A percentile compares a stretch with the other conserved stretches of the same genome.
phyloP scores from a whole-genome alignment of 2,113 vertebrate species.

The Ascaphus truei region DNA sequence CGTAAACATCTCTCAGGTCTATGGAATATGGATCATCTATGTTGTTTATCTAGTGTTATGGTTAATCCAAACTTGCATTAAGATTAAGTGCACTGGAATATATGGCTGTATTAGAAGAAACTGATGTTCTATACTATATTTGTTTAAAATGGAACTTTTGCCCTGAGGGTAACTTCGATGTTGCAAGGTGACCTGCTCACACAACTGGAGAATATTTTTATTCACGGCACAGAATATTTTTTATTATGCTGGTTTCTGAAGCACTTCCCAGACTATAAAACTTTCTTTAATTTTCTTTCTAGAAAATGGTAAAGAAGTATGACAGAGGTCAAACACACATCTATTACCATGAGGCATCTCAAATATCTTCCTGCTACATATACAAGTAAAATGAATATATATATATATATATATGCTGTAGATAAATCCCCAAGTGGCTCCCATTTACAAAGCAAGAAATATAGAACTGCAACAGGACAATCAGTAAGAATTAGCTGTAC shows the following conservation, averaged over 20 bases:
- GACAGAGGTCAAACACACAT: not conserved
- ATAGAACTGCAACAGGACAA: no score
- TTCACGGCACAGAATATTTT: not conserved
- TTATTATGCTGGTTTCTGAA: not conserved
- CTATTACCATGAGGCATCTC: not conserved
- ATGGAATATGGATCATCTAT: no score
- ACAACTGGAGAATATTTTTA: not conserved
- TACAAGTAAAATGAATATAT: no score
- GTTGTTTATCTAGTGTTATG: no score
- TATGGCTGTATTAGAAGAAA: not conserved
- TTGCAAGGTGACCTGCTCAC: slow-evolving; percentile 9
- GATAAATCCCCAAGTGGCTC: no score
- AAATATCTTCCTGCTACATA: not conserved
- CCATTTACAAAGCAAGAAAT: no score
- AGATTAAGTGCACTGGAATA: not conserved
- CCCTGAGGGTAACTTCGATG: not conserved
- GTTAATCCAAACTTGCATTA: not conserved
- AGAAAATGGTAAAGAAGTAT: not conserved
- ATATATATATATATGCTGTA: no score
- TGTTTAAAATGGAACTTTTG: not conserved
- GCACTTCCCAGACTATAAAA: slow-evolving; percentile 2
- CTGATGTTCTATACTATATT: not conserved
- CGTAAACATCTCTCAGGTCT: no score
- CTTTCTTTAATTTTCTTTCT: not conserved
- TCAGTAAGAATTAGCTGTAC: no score